These are phyloP conservation scores for Diglossa cyanea DNA, from an alignment of 2,797 vertebrate species.

Conservation along the genomic window DNA sequence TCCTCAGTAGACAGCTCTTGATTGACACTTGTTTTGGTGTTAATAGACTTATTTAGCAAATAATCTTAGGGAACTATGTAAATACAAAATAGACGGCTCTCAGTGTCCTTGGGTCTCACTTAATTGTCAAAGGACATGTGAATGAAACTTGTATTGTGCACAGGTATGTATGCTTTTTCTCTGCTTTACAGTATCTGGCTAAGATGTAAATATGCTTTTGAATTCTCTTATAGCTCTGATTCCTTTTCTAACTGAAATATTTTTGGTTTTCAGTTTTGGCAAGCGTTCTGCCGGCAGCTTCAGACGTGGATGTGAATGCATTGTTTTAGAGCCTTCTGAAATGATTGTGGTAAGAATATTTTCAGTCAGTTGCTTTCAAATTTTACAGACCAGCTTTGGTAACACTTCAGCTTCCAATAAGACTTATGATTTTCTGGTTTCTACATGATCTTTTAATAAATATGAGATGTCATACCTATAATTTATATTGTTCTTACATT, in stretches of 20 bases:
- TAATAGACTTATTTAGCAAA: background rate
- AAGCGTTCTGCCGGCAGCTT: conserved; percentile 95
- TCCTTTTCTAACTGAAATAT: conserved; percentile 15
- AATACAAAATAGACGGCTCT: background rate
- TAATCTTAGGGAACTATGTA: background rate
- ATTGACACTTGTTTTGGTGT: background rate
- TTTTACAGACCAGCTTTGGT: background rate
- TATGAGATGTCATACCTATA: background rate
- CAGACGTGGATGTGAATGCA: conserved; percentile 96
- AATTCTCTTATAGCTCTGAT: background rate
- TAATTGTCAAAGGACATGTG: background rate
- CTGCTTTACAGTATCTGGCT: background rate
- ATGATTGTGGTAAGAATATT: conserved; percentile 96
- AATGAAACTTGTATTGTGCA: background rate
- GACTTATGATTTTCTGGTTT: background rate
- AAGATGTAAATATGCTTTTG: background rate
- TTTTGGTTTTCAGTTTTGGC: conserved; percentile 85
- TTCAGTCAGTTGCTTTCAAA: background rate
- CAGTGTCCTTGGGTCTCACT: background rate
- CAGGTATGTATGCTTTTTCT: background rate
- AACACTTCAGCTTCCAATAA: background rate
- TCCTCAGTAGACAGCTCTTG: background rate
- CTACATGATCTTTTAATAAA: background rate
- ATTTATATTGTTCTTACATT: background rate
- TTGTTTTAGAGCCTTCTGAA: conserved; percentile 97